Base-by-base conservation (phyloP, 2,113 vertebrate genomes). In the Pampusana beccarii region DNA sequence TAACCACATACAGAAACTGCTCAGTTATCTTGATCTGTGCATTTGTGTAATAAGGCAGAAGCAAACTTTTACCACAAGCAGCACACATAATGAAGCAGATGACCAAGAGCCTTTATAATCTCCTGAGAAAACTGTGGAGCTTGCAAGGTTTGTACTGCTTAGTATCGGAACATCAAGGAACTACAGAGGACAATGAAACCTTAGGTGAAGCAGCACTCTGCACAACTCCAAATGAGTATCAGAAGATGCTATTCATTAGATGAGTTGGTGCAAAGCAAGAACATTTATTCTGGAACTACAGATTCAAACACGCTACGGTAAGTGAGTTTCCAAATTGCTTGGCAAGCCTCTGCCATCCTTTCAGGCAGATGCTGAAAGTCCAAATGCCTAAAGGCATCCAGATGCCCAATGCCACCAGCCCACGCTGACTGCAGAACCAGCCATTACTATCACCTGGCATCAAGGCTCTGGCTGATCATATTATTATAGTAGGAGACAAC, bases 391-490 rank as follows among this genome's bases (percentile, higher is more conserved):
- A 81, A 79, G 83, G 72, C 60, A 92, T 54, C 36, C 64, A 60
- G 29, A 26, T 60, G 80, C 92, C 93, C 70, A 26, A 71, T 80
- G 93, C 77, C 86, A 95, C 34, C 57, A 89, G 83, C 42, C 40
- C 26, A 33, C 66, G 83, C 60, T 1, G 18, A 83, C 0, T 80
- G 72, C 38, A 92, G 42, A 93, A 78, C 77, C 36, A 83, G 64
- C 60, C 73, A 88, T 67, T 66, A 88, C 73, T 29, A 96, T 92
- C 86, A 91, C 34, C 77, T 86, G 69, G 83, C 80, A 97, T 64
- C 89, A 91, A 93, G 53, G 53, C 34, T 66, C 69, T 16, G 38
- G 65, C 38, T 88, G 14, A 87, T 87, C 84, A 74, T 8, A 67
- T n/a, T 62, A 77, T 31, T 91, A 40, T 6, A 91, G 82, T 5